Percentiles rank a stretch among this genome's conserved stretches.
Conservation (phyloP, 2,888 invertebrate genomes). For the Ophraella communa region DNA sequence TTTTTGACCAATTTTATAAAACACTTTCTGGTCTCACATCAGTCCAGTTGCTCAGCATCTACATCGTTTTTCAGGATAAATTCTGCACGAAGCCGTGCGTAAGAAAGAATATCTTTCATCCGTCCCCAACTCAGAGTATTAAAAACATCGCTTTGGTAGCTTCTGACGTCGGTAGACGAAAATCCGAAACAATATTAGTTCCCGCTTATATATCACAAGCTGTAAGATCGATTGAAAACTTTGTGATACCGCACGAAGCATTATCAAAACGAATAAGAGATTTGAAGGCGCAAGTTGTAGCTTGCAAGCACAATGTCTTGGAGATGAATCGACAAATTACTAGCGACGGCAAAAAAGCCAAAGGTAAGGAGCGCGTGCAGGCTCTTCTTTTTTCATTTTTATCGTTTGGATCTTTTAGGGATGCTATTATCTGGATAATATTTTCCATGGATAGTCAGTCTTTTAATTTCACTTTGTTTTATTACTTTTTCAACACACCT, state of each 20-base stretch:
- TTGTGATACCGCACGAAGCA: neutral
- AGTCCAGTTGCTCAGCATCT: no score
- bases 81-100: no score
- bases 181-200: neutral
- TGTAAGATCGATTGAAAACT: neutral
- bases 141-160: neutral
- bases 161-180: neutral
- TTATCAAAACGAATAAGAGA: neutral
- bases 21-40: no score
- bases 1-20: no score
- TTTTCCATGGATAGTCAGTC: no score
- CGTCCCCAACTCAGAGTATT: neutral
- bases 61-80: neutral
- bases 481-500: no score
- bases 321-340: neutral
- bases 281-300: neutral
- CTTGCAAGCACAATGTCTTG: neutral
- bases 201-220: neutral
- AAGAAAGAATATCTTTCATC: neutral
- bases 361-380: neutral
- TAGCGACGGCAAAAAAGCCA: neutral
- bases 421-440: no score
- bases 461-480: no score
- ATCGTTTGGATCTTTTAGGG: no score
- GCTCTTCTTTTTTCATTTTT: no score